Conservation (phyloP, 2,113 vertebrate genomes). For the Caranx ignobilis region DNA sequence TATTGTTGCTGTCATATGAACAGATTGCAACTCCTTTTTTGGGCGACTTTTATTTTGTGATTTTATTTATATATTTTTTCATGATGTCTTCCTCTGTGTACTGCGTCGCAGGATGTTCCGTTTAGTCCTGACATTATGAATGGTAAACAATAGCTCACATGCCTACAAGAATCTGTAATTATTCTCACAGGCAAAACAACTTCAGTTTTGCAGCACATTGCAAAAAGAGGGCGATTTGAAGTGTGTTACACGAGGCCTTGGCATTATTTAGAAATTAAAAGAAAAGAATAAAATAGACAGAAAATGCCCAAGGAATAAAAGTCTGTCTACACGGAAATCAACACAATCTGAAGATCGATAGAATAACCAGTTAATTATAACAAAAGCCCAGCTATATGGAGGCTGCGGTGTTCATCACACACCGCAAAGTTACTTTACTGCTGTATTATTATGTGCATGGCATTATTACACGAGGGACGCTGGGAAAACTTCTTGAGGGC, state of each 20-base stretch:
- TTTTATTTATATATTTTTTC: background rate
- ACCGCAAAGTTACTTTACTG: background rate
- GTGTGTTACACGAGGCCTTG: background rate
- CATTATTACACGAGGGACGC: background rate
- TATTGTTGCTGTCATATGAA: slow-evolving; percentile 36
- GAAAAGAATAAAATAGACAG: background rate
- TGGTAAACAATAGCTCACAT: background rate
- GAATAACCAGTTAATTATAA: background rate
- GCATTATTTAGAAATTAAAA: background rate
- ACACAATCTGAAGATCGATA: background rate
- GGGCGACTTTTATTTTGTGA: background rate
- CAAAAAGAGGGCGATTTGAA: background rate
- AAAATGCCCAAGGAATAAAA: no score
- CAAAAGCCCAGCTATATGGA: background rate
- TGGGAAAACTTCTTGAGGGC: background rate
- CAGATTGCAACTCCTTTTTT: background rate
- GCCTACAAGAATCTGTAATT: background rate
- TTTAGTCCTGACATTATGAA: background rate
- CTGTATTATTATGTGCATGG: background rate
- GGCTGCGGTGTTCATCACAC: background rate
- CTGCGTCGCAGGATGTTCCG: background rate
- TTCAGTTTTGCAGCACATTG: background rate
- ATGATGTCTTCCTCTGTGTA: background rate
- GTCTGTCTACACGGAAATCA: background rate
- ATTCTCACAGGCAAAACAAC: background rate